phyloP scores from a whole-genome alignment of 2,888 invertebrate genomes.

The Drosophila robusta region DNA sequence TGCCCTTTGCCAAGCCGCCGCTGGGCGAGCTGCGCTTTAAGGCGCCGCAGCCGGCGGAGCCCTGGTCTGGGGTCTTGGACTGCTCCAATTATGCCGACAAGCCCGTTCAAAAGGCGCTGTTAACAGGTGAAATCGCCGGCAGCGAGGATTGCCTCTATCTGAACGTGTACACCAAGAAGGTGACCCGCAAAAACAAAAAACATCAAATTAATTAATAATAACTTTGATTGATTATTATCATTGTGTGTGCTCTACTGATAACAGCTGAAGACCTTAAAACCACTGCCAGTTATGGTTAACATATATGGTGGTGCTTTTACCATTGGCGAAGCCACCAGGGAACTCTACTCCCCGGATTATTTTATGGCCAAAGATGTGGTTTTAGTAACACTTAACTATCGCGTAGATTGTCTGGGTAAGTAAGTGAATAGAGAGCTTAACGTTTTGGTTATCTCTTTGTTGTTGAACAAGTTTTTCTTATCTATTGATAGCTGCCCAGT shows the following conservation, averaged over 20 bases:
- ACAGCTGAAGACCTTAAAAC: slow-evolving; percentile 59
- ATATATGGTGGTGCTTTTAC: slow-evolving; percentile 86
- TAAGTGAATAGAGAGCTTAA: slow-evolving; percentile 2
- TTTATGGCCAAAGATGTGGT: slow-evolving; percentile 85
- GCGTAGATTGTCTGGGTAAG: slow-evolving; percentile 85
- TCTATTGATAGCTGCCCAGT: neutral
- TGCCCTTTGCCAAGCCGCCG: slow-evolving; percentile 81
- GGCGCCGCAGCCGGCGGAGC: slow-evolving; percentile 83
- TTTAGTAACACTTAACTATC: slow-evolving; percentile 85
- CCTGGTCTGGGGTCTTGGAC: slow-evolving; percentile 85
- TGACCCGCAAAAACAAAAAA: slow-evolving; percentile 39
- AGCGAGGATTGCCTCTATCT: slow-evolving; percentile 86
- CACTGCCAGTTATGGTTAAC: slow-evolving; percentile 85
- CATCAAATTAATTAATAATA: neutral
- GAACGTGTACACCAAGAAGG: slow-evolving; percentile 85
- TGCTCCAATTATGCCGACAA: slow-evolving; percentile 77
- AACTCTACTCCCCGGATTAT: slow-evolving; percentile 84
- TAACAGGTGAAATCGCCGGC: slow-evolving; percentile 80
- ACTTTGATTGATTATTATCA: slow-evolving; percentile 23
- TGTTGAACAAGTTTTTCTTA: neutral
- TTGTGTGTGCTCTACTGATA: slow-evolving; percentile 2
- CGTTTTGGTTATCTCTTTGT: slow-evolving; percentile 7
- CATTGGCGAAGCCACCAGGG: slow-evolving; percentile 82
- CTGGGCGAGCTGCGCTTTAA: slow-evolving; percentile 75
- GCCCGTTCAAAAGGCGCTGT: slow-evolving; percentile 77